Percentiles rank a stretch among this genome's conserved stretches.
Evolutionary conservation across 2,797 vertebrate genomes (phyloP).

Genomic region (Sebastes minor): DNA sequence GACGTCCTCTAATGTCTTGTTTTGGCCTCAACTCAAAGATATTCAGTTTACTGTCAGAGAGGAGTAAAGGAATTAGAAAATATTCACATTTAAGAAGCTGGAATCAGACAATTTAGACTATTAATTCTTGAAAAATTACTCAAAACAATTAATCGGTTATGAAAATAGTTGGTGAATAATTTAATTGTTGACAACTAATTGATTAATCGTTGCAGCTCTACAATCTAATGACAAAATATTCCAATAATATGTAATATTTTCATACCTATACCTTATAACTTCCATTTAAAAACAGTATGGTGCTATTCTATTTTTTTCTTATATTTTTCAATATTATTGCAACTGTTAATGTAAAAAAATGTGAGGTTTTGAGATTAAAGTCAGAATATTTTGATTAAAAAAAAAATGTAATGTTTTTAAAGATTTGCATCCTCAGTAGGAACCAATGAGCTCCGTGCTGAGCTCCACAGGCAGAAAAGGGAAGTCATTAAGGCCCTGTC

Average conservation of each 20-base stretch:
- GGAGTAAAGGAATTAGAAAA: no score
- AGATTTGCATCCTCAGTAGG: neutral
- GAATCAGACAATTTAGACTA: no score
- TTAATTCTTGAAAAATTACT: no score
- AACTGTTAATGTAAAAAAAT: neutral
- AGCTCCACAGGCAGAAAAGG: no score
- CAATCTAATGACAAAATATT: neutral
- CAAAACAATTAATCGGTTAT: no score
- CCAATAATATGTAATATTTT: neutral
- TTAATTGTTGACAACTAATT: no score
- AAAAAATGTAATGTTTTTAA: neutral
- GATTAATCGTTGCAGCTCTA: fast-evolving
- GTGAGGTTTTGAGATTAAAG: neutral
- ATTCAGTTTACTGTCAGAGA: no score
- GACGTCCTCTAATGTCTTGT: fast-evolving
- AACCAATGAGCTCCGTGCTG: neutral
- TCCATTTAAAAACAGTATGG: neutral
- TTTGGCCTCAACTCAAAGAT: no score
- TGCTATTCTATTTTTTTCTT: neutral
- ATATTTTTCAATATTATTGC: neutral
- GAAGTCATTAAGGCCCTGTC: no score
- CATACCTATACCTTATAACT: neutral
- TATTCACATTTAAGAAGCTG: no score
- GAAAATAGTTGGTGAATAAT: no score
- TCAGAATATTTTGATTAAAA: neutral